phyloP scores from a whole-genome alignment of 2,113 vertebrate species.

The Mesembrinibis cayennensis region DNA sequence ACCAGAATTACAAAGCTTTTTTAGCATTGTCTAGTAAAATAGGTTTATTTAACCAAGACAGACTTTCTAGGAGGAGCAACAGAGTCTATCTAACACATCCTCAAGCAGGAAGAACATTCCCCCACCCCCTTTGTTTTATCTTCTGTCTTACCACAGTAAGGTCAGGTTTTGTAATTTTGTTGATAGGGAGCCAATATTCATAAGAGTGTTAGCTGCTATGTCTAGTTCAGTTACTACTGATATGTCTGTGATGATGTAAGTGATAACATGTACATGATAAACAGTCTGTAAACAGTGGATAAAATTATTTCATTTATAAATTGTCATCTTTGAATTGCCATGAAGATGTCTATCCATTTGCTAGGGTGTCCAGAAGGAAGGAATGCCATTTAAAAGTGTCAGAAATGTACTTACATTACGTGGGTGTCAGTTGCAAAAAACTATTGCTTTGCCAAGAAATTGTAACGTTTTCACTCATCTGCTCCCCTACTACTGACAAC shows the following conservation, averaged over 20 bases:
- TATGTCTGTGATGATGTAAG: neutral
- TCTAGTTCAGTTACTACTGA: neutral
- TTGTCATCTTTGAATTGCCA: neutral
- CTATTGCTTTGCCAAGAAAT: neutral
- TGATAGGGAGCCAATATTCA: neutral
- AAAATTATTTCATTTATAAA: neutral
- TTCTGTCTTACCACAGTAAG: neutral
- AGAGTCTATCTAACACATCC: neutral
- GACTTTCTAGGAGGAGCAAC: neutral
- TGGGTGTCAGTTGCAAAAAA: neutral
- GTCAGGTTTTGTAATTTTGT: neutral
- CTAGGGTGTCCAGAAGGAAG: neutral
- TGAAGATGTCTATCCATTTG: neutral
- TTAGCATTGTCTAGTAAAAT: neutral
- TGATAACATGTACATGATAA: neutral
- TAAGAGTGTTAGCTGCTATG: neutral
- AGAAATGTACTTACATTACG: neutral
- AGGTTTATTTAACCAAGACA: neutral
- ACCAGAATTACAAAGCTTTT: neutral
- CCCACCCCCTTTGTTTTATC: neutral
- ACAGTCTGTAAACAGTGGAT: neutral
- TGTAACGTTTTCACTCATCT: neutral
- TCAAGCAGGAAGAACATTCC: neutral
- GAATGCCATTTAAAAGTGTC: neutral
- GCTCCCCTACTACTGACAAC: neutral